phyloP scores from a whole-genome alignment of 1,140 invertebrate species.

The Heliconius hewitsoni region DNA sequence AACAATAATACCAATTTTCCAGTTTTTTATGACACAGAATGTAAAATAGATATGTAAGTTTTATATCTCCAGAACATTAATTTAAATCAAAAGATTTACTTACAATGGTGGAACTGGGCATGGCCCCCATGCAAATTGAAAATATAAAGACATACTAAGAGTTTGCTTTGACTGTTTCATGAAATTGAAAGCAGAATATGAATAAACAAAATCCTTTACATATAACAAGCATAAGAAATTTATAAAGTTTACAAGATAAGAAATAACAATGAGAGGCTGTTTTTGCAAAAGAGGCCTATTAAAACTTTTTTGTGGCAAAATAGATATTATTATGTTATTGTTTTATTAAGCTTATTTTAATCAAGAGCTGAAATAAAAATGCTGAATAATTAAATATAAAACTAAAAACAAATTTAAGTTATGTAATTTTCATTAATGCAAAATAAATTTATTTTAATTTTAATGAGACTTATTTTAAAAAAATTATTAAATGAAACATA shows the following conservation, averaged over 20 bases:
- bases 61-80: background rate
- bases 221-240: background rate
- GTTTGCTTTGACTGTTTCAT: too few species aligned
- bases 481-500: background rate
- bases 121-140: too few species aligned
- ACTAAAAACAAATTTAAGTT: too few species aligned
- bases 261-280: background rate
- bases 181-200: too few species aligned
- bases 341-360: too few species aligned
- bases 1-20: background rate
- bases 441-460: too few species aligned
- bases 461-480: too few species aligned
- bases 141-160: too few species aligned
- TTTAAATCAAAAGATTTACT: background rate
- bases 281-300: background rate
- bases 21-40: constrained; percentile 2
- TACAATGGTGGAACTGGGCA: background rate
- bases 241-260: background rate
- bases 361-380: too few species aligned
- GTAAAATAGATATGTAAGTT: background rate
- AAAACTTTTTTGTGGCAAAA: background rate
- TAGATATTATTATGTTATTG: background rate
- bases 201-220: too few species aligned
- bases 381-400: too few species aligned
- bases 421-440: too few species aligned